Percentiles rank a stretch among this genome's conserved stretches.
Conservation (phyloP, 2,113 vertebrate genomes). For the Nesogale talazaci region DNA sequence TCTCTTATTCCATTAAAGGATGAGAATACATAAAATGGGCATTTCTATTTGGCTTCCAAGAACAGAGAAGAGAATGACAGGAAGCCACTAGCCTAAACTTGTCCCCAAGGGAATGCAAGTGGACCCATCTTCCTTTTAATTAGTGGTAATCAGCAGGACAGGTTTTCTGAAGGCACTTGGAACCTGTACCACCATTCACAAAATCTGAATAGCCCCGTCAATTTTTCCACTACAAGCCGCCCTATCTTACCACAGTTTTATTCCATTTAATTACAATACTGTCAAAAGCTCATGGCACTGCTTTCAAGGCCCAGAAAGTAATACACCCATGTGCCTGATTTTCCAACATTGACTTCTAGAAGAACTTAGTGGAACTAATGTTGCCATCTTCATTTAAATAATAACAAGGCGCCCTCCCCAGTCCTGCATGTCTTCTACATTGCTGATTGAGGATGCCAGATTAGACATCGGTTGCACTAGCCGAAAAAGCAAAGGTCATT, state of each 20-base stretch:
- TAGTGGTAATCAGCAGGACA: slow-evolving; percentile 85
- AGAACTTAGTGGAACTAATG: slow-evolving; percentile 80
- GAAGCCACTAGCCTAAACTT: no score
- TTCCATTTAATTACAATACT: slow-evolving; percentile 87
- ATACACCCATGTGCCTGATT: slow-evolving; percentile 49
- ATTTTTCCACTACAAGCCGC: slow-evolving; percentile 86
- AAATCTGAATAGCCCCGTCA: slow-evolving; percentile 83
- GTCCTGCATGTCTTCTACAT: slow-evolving; percentile 66
- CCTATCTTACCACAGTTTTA: slow-evolving; percentile 81
- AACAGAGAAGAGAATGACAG: slow-evolving; percentile 60
- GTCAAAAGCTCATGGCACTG: slow-evolving; percentile 81
- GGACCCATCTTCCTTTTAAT: slow-evolving; percentile 86
- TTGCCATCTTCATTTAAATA: slow-evolving; percentile 75
- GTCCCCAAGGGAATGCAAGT: neutral
- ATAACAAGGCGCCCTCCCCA: slow-evolving; percentile 63
- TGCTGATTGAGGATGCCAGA: slow-evolving; percentile 40
- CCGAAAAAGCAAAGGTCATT: slow-evolving; percentile 71
- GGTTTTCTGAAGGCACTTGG: slow-evolving; percentile 81
- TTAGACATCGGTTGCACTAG: slow-evolving; percentile 60
- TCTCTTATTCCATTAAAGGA: slow-evolving; percentile 68
- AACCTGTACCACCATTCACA: slow-evolving; percentile 78
- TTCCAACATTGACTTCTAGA: slow-evolving; percentile 78
- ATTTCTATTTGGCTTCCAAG: slow-evolving; percentile 83
- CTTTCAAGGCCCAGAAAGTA: slow-evolving; percentile 79
- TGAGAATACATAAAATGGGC: slow-evolving; percentile 76